Percentiles rank a stretch among this genome's conserved stretches.
Evolutionary conservation across 2,797 vertebrate species (phyloP).

Genomic region (Euphonia xanthogaster): DNA sequence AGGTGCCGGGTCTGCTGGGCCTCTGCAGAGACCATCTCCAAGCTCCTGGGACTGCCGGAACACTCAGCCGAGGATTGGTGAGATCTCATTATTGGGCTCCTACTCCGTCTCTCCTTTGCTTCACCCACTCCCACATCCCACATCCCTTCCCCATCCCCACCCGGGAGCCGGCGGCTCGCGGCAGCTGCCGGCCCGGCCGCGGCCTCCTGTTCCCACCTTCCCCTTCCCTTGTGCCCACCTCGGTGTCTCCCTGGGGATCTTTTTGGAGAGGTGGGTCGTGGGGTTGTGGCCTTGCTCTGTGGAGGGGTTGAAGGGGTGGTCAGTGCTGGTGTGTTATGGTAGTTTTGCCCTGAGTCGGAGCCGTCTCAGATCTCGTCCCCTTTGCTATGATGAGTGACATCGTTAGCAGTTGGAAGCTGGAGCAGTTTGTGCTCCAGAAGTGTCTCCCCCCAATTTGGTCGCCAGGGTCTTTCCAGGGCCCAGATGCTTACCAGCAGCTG

Average conservation of each 20-base stretch:
- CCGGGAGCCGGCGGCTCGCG: fast-evolving
- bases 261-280: fast-evolving
- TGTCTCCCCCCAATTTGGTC: constrained; percentile 54
- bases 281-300: not conserved
- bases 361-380: fast-evolving
- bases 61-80: constrained; percentile 51
- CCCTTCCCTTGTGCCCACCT: not conserved
- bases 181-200: not conserved
- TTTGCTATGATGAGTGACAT: constrained; percentile 38
- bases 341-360: not conserved
- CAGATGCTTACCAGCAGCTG: constrained; percentile 49
- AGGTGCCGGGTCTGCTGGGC: not conserved
- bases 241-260: fast-evolving
- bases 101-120: not conserved
- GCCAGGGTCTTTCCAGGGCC: constrained; percentile 44
- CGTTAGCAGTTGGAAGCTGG: constrained; percentile 58
- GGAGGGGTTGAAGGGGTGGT: not conserved
- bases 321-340: not conserved
- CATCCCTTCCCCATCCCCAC: not conserved
- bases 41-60: not conserved
- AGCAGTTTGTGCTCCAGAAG: constrained; percentile 66
- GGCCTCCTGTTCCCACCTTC: not conserved
- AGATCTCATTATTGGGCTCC: constrained; percentile 27
- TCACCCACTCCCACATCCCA: fast-evolving
- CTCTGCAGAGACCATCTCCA: not conserved